Evolutionary conservation across 2,888 invertebrate genomes (phyloP).

Genomic region (Lobophora halterata): DNA sequence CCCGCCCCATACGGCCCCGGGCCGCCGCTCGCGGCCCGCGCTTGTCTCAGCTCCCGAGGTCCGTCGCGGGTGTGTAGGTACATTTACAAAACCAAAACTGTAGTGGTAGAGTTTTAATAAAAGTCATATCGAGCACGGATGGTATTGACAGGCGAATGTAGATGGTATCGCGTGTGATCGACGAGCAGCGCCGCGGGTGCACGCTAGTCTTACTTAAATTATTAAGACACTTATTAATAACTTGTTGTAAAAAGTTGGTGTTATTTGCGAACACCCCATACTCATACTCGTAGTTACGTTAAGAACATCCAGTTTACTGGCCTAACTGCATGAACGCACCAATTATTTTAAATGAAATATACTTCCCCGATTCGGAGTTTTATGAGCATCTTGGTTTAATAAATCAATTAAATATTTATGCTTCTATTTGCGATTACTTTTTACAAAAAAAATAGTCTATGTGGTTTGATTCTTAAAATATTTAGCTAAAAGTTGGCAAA

Average conservation of each 20-base stretch:
- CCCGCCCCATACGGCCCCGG: conserved; percentile 14
- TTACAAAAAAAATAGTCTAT: conserved; percentile 14
- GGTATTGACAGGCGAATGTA: conserved; percentile 55
- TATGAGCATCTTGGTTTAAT: conserved; percentile 2
- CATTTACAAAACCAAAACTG: conserved; percentile 75
- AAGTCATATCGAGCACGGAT: conserved; percentile 69
- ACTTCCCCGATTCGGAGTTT: neutral
- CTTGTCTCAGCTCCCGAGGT: conserved; percentile 48
- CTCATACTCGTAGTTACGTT: too few species aligned
- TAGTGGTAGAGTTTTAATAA: conserved; percentile 69
- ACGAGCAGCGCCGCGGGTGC: conserved; percentile 31
- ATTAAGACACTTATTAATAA: conserved; percentile 13
- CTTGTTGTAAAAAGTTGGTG: conserved; percentile 3
- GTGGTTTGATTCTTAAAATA: conserved; percentile 3
- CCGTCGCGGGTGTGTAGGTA: conserved; percentile 64
- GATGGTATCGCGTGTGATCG: conserved; percentile 40
- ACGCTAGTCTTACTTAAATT: conserved; percentile 21
- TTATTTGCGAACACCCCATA: too few species aligned
- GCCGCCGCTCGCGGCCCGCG: conserved; percentile 32
- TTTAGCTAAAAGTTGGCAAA: conserved; percentile 5
- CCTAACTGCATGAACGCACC: too few species aligned
- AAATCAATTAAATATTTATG: conserved; percentile 25
- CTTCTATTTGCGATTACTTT: conserved; percentile 7
- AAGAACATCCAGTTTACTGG: too few species aligned
- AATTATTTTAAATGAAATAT: too few species aligned